These are phyloP conservation scores for Rhadina sibilatrix DNA, from an alignment of 2,113 vertebrate species.

Conservation along the genomic window DNA sequence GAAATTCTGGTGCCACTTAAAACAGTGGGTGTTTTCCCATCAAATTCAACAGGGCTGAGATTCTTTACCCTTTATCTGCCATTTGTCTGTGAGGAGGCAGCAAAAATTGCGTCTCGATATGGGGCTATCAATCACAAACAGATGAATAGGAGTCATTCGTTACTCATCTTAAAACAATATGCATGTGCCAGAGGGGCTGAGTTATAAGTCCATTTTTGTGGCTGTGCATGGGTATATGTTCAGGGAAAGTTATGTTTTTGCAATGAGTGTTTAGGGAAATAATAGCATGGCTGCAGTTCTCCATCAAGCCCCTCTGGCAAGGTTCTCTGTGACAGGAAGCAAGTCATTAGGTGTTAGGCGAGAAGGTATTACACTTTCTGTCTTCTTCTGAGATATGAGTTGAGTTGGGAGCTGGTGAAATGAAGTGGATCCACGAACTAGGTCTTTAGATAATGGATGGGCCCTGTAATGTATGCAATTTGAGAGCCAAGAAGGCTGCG, in stretches of 20 bases:
- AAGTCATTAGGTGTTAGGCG: conserved; percentile 53
- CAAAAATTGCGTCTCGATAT: not conserved
- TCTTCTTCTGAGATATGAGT: conserved; percentile 52
- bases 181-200: conserved; percentile 44
- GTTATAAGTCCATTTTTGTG: conserved; percentile 53
- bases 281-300: conserved; percentile 1
- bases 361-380: conserved; percentile 50
- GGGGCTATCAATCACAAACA: conserved; percentile 15
- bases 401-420: conserved; percentile 26
- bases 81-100: conserved; percentile 5
- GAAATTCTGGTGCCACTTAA: not conserved
- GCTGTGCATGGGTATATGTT: not conserved
- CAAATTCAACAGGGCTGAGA: not conserved
- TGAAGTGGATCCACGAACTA: conserved; percentile 27
- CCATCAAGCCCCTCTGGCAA: conserved; percentile 57
- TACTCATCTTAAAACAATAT: conserved; percentile 43
- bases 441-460: conserved; percentile 52
- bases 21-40: not conserved
- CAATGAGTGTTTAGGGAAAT: conserved; percentile 60
- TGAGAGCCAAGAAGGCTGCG: not conserved
- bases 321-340: conserved; percentile 42
- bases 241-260: conserved; percentile 54
- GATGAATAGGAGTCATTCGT: not conserved
- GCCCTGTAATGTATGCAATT: conserved; percentile 48
- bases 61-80: conserved; percentile 25